phyloP scores from a whole-genome alignment of 2,888 invertebrate genomes.

The Eupithecia subfuscata region DNA sequence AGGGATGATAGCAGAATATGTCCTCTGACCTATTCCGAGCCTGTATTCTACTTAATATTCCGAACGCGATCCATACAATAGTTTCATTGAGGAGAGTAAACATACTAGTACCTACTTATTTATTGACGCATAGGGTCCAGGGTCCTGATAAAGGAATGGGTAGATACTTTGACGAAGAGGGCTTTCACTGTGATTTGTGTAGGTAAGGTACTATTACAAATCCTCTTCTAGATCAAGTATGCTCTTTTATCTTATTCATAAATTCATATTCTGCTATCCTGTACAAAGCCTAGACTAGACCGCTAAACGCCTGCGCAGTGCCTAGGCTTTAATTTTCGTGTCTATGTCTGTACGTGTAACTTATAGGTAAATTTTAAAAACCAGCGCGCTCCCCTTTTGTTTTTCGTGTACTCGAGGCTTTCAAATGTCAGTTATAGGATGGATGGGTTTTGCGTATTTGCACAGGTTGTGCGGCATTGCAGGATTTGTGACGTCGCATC shows the following conservation, averaged over 20 bases:
- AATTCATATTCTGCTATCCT: background rate
- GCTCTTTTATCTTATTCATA: background rate
- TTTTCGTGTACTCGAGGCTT: too few relatives aligned
- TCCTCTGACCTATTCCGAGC: background rate
- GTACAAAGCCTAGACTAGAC: too few relatives aligned
- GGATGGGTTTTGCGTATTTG: too few relatives aligned
- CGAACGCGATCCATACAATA: background rate
- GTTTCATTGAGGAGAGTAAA: constrained; percentile 4
- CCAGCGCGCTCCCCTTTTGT: too few relatives aligned
- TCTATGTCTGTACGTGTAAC: background rate
- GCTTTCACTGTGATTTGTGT: constrained; percentile 2
- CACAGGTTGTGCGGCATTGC: too few relatives aligned
- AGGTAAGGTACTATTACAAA: constrained; percentile 1
- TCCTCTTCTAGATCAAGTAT: background rate
- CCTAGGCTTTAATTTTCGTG: too few relatives aligned
- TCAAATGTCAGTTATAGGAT: too few relatives aligned
- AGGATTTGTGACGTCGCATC: too few relatives aligned
- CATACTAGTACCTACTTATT: background rate
- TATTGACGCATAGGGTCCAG: background rate
- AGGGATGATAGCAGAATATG: background rate
- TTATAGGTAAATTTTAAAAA: background rate
- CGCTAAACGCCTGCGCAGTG: too few relatives aligned
- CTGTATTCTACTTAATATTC: background rate
- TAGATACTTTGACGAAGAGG: background rate
- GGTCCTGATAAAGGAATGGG: constrained; percentile 8